Conservation (phyloP, 2,113 vertebrate genomes). For the Jacana jacana region DNA sequence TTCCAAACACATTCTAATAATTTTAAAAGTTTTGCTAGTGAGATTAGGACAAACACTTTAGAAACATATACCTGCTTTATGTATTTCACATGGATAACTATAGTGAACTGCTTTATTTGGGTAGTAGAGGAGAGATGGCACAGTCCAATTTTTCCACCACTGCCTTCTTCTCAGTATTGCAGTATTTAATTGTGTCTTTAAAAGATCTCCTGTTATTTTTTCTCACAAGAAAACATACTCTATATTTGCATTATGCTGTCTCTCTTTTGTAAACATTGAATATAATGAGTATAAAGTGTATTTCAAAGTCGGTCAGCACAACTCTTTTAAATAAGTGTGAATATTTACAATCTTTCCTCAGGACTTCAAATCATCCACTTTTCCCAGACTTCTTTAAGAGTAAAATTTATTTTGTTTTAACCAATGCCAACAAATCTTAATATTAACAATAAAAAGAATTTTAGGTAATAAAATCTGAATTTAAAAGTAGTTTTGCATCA, state of each 20-base stretch:
- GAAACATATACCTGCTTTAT: neutral
- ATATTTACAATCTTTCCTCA: neutral
- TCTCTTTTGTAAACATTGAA: neutral
- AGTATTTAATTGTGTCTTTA: neutral
- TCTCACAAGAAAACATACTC: neutral
- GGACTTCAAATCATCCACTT: neutral
- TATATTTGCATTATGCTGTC: neutral
- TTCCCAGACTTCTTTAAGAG: neutral
- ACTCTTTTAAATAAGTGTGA: neutral
- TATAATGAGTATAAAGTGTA: neutral
- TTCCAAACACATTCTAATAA: neutral
- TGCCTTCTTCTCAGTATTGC: neutral
- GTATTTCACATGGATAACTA: neutral
- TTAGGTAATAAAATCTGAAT: neutral
- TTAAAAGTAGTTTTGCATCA: neutral
- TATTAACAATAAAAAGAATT: neutral
- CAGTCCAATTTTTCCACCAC: neutral
- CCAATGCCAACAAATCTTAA: neutral
- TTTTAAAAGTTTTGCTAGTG: neutral
- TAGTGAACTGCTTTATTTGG: neutral
- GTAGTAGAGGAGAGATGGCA: neutral
- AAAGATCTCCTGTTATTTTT: neutral
- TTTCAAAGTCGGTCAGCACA: neutral
- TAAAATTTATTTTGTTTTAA: neutral
- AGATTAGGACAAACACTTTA: neutral